Evolutionary conservation across 1,140 invertebrate genomes (phyloP), one percentile per base, ranked within the genome.

Genomic region (Drosophila arizonae): DNA sequence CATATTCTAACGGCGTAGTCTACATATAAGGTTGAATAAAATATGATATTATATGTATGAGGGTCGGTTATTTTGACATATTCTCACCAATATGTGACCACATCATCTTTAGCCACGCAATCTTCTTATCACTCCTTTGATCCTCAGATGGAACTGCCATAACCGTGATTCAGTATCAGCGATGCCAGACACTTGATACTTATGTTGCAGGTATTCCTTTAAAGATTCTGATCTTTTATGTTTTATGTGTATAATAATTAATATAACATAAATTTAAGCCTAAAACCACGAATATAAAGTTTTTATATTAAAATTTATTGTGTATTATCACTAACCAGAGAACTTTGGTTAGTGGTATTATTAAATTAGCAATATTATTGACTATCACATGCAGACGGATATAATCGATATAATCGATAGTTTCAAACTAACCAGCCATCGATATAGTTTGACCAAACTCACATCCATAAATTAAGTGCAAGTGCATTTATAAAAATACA

Each of bases 1-100:
- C 36, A 62, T 13, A 87, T 48, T 15, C 73, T 73, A 15, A 90
- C 15, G 6, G 28, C 21, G n/a, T 33, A 64, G 45, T 87, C 81
- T 89, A 3, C 2, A 13, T n/a, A 43, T 43, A 50, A 48, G 9
- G 2, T 10, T 50, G 30, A 11, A 30, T 13, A 9, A n/a, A 52
- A 15, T 30, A 15, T 52, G 6, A 30, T 52, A 30, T 15, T 8
- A 52, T 9, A 6, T 33, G 6, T 33, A 33, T 8, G 33, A 1
- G n/a, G 13, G 1, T 28, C 26, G 6, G 8, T n/a, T 13, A 13
- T 15, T 9, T 28, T 10, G 30, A 13, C 4, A 39, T 8, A 0
- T 15, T 30, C 52, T 63, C 26, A 58, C 71, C 71, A 43, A 57
- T 9, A 56, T 63, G 57, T 63, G 46, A 15, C 4, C 52, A 39